These are phyloP conservation scores for Labia minor DNA, from an alignment of 2,888 invertebrate species.

Conservation along the genomic window DNA sequence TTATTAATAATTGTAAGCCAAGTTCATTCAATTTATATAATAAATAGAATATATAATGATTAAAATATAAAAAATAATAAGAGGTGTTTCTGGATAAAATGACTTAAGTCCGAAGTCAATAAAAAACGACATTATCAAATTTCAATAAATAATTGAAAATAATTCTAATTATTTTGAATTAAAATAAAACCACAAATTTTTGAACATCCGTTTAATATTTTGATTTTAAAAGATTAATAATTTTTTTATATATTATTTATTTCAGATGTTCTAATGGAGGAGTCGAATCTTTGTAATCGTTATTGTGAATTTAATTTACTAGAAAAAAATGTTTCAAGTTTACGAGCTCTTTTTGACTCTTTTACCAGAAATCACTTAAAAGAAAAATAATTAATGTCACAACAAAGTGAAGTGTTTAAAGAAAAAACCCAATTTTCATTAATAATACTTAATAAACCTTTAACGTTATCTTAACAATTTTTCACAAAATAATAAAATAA, in stretches of 20 bases:
- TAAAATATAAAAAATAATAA: too few relatives aligned
- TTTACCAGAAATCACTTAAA: background rate
- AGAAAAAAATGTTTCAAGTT: background rate
- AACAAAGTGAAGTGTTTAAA: background rate
- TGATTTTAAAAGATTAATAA: too few relatives aligned
- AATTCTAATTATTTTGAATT: too few relatives aligned
- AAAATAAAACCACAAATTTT: too few relatives aligned
- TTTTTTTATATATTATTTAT: background rate
- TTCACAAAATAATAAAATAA: constrained; percentile 7
- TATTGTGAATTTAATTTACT: background rate
- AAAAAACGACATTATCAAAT: too few relatives aligned
- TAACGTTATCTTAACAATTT: background rate
- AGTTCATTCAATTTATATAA: too few relatives aligned
- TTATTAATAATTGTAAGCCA: too few relatives aligned
- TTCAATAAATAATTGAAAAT: too few relatives aligned
- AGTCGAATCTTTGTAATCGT: background rate
- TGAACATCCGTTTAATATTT: too few relatives aligned
- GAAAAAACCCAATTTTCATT: background rate
- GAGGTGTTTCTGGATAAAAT: too few relatives aligned
- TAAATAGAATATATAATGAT: too few relatives aligned
- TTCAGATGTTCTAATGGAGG: background rate
- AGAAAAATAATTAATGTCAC: background rate
- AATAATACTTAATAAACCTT: background rate
- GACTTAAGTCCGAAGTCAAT: too few relatives aligned
- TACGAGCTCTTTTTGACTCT: background rate